These are phyloP conservation scores for Sphecodes monilicornis DNA, from an alignment of 2,888 invertebrate species.

Conservation along the genomic window DNA sequence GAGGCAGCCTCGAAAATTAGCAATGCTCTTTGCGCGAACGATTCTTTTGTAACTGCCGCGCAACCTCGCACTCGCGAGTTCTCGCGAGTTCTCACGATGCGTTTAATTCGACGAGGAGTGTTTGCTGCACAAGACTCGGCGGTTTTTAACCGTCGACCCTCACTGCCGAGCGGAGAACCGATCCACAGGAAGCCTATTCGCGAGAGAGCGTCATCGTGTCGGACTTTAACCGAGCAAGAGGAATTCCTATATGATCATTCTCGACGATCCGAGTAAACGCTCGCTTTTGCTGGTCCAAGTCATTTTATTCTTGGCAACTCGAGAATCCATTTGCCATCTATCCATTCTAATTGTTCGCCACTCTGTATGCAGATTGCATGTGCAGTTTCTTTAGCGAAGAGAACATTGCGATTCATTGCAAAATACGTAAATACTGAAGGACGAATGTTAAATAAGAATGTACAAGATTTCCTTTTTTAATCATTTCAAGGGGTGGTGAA, in stretches of 20 bases:
- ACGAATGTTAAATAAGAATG: too few relatives aligned
- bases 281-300: background rate
- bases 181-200: background rate
- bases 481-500: too few relatives aligned
- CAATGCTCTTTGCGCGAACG: constrained; percentile 52
- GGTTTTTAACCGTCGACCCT: constrained; percentile 6
- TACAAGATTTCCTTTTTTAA: too few relatives aligned
- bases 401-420: too few relatives aligned
- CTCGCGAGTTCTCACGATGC: background rate
- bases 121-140: background rate
- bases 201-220: background rate
- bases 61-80: background rate
- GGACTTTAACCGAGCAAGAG: background rate
- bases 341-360: background rate
- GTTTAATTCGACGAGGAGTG: constrained; percentile 3
- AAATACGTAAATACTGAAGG: too few relatives aligned
- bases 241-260: background rate
- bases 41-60: constrained; percentile 36
- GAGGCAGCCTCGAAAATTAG: constrained; percentile 41
- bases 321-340: background rate
- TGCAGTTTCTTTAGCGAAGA: background rate
- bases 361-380: background rate
- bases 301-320: background rate
- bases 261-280: background rate
- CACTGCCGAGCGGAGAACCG: background rate